Conservation (phyloP, 2,797 vertebrate species). For the Muraenolepis orangiensis region DNA sequence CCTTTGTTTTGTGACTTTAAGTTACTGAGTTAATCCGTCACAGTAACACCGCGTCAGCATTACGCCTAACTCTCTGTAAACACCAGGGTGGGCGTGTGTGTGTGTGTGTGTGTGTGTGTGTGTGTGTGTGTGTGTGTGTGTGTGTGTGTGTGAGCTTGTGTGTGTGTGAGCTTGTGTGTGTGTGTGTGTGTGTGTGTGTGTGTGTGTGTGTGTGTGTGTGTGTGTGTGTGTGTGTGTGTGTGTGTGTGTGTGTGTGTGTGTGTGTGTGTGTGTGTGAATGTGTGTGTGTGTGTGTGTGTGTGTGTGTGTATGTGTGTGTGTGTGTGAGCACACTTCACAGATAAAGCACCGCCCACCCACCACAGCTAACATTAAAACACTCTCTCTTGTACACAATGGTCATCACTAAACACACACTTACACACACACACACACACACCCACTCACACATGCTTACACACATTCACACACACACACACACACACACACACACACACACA, state of each 20-base stretch:
- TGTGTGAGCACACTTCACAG: not conserved
- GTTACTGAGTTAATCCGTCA: constrained; percentile 48
- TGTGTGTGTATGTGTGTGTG: not conserved
- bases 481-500: constrained; percentile 14
- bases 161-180: not conserved
- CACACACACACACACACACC: not conserved
- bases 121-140: not conserved
- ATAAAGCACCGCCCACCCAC: not conserved
- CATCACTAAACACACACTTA: not conserved
- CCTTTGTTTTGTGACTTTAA: not conserved
- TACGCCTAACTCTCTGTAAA: not conserved
- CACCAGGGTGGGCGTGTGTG: not conserved
- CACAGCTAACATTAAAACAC: not conserved
- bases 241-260: not conserved
- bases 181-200: not conserved
- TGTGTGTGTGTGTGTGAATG: not conserved
- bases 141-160: not conserved
- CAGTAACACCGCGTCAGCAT: constrained; percentile 30
- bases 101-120: not conserved
- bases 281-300: not conserved
- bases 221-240: not conserved
- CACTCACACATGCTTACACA: constrained; percentile 8
- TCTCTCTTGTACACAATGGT: not conserved
- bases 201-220: not conserved
- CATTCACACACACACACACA: constrained; percentile 4